Evolutionary conservation across 2,888 invertebrate genomes (phyloP).

Genomic region (Agonopterix subpropinquella): DNA sequence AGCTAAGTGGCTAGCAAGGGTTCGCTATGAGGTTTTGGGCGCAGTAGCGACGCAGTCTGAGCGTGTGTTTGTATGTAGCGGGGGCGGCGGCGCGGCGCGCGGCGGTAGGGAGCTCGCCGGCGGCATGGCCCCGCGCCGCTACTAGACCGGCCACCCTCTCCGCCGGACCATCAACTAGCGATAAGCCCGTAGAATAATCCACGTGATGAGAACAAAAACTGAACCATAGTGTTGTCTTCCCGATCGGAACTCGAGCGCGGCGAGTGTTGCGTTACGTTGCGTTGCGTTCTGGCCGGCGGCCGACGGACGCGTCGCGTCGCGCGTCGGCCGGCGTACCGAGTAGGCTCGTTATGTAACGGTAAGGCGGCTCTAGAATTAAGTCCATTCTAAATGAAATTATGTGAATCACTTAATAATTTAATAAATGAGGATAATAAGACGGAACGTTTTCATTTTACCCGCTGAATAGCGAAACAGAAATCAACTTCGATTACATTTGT

Average conservation of each 20-base stretch:
- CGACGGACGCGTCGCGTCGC: conserved; percentile 12
- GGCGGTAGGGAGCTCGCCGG: conserved; percentile 40
- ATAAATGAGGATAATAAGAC: conserved; percentile 41
- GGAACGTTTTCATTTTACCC: conserved; percentile 44
- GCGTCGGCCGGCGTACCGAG: conserved; percentile 9
- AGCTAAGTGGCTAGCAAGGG: conserved; percentile 23
- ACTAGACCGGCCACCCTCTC: conserved; percentile 33
- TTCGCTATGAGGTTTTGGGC: conserved; percentile 1
- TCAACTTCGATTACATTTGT: conserved; percentile 14
- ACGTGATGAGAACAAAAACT: conserved; percentile 21
- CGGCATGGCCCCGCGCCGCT: conserved; percentile 62
- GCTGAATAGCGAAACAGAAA: conserved; percentile 14
- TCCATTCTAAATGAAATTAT: conserved; percentile 31
- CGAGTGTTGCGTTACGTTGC: conserved; percentile 12
- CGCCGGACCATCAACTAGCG: conserved; percentile 14
- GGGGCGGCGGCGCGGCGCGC: conserved; percentile 48
- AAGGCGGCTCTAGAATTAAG: conserved; percentile 24
- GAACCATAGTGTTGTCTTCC: conserved; percentile 16
- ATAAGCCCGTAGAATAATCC: conserved; percentile 16
- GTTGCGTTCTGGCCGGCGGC: background rate
- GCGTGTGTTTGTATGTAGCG: conserved; percentile 36
- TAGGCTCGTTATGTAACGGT: conserved; percentile 16
- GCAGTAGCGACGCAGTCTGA: conserved; percentile 1
- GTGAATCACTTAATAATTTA: conserved; percentile 41
- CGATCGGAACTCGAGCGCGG: conserved; percentile 11